phyloP scores from a whole-genome alignment of 2,888 invertebrate genomes.

The Andrena fulva region DNA sequence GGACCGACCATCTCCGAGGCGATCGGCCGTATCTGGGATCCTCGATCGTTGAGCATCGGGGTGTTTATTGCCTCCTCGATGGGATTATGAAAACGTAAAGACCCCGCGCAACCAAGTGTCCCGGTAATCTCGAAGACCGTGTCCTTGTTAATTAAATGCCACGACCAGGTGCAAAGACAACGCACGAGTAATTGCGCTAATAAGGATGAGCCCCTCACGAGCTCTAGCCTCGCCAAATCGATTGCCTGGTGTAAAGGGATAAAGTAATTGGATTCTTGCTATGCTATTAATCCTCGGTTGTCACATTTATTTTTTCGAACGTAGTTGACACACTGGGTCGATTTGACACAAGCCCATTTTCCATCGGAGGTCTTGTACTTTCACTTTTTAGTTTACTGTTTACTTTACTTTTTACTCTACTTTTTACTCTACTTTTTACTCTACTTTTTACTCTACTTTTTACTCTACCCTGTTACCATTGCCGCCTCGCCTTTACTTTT shows the following conservation, averaged over 20 bases:
- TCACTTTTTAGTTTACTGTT: too few relatives aligned
- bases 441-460: too few relatives aligned
- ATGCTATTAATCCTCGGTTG: not conserved
- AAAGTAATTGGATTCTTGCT: not conserved
- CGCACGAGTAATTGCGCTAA: not conserved
- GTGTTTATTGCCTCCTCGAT: constrained; percentile 14
- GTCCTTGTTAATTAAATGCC: constrained; percentile 13
- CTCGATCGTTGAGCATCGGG: constrained; percentile 20
- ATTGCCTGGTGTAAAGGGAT: not conserved
- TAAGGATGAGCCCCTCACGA: not conserved
- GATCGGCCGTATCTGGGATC: constrained; percentile 24
- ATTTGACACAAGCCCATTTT: too few relatives aligned
- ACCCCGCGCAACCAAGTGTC: constrained; percentile 5
- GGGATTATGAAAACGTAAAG: constrained; percentile 1
- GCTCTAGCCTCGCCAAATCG: not conserved
- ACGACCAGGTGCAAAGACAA: not conserved
- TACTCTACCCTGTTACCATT: too few relatives aligned
- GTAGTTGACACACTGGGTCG: too few relatives aligned
- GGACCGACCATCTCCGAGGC: constrained; percentile 13
- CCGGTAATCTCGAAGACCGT: not conserved
- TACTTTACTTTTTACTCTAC: too few relatives aligned
- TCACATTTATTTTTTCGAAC: not conserved
- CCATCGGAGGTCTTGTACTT: too few relatives aligned
- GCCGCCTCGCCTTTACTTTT: too few relatives aligned
- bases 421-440: too few relatives aligned